Evolutionary conservation across 2,113 vertebrate genomes (phyloP), one percentile per base, ranked within the genome.

Genomic region (Thunnus maccoyii): DNA sequence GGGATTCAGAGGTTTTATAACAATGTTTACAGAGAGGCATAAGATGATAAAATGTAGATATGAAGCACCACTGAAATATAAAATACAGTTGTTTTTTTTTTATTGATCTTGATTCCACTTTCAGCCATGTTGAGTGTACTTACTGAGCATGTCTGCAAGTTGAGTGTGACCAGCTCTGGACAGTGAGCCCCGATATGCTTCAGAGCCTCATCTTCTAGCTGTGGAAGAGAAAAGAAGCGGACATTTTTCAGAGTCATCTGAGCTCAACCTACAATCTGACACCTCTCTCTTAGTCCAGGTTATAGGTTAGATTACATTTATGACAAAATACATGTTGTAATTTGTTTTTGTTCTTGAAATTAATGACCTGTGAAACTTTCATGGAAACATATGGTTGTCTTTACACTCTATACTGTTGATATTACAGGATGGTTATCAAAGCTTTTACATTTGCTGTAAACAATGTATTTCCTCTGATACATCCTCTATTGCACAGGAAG

Each of bases 191-290:
- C 98, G 1, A 99, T 99, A 87, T 98, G 97, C 82, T 99, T 99
- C 87, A 99, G 94, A 67, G 98, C 98, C 94, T 99, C 98, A 3
- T 99, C 98, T 91, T 99, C 98, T 25, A 99, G 92, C 98, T 99
- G 91, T 0, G 82, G 74, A 68, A 58, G 48, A 80, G 20, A 76
- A 18, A 44, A 52, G 17, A 57, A 15, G 41, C 32, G 6, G 32
- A 32, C 36, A 30, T 30, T 30, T 30, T 30, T 30, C 27, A 41
- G 6, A 44, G 30, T 63, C 36, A 72, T 16, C 20, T 52, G 18
- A 41, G 20, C 36, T 50, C 20, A 46, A 58, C 12, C 9, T 8
- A 36, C 36, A 8, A 41, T 41, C 36, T 41, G 36, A 9, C 36
- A 41, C 36, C 7, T 9, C 36, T 41, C 36, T 41, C 9, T 41